Evolutionary conservation across 2,888 invertebrate species (phyloP).

Genomic region (Chloroclysta siterata): DNA sequence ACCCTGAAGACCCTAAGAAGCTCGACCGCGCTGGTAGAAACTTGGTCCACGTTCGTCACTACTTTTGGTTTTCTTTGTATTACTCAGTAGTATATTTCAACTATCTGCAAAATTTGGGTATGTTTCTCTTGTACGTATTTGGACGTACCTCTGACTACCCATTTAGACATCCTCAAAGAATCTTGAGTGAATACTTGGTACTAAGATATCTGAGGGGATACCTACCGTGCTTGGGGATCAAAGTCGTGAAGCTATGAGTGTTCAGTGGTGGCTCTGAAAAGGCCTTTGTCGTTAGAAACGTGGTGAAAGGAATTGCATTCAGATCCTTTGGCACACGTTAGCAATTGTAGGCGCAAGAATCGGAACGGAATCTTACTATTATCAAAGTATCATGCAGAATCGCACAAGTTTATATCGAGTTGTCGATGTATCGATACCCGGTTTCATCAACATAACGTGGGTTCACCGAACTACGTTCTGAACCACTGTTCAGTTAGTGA

Average conservation of each 20-base stretch:
- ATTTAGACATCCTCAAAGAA: too few relatives aligned
- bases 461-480: background rate
- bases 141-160: too few relatives aligned
- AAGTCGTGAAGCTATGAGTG: too few relatives aligned
- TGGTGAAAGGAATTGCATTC: background rate
- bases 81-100: too few relatives aligned
- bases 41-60: background rate
- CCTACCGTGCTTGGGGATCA: too few relatives aligned
- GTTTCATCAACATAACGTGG: background rate
- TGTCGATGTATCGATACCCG: background rate
- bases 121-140: too few relatives aligned
- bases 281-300: background rate
- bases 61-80: background rate
- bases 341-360: background rate
- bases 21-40: background rate
- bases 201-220: too few relatives aligned
- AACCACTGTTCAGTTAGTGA: background rate
- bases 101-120: too few relatives aligned
- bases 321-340: background rate
- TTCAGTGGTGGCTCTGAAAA: background rate
- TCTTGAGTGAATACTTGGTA: too few relatives aligned
- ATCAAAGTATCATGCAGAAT: constrained; percentile 13
- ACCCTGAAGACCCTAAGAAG: background rate
- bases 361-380: constrained; percentile 10
- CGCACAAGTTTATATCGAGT: constrained; percentile 17